Evolutionary conservation across 1,140 invertebrate genomes (phyloP), one percentile per base, ranked within the genome.

Genomic region (Alviniconcha marisindica): DNA sequence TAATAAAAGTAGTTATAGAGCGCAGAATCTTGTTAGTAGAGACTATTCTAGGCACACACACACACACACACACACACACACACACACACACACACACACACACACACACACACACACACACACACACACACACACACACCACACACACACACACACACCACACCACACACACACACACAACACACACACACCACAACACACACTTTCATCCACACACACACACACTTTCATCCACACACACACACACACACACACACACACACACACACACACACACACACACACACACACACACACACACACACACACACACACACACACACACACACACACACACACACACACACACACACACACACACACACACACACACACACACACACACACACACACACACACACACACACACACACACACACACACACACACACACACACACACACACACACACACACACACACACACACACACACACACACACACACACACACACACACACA

Each of bases 401-500:
- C 66, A 71, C 66, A 71, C 66, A 71, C 66, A 71, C 33, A 71
- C 66, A 71, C 66, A 71, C 33, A 71, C 66, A 71, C 36, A 71
- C 66, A 71, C 66, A 71, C 31, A 69, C 63, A 69, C 63, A 69
- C 18, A 28, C 12, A 15, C 33, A 71, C 66, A 21, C 3, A 71
- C 36, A 40, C 66, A 71, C 66, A 40, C 36, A 71, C 66, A 40
- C 36, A 38, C 36, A 40, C 3, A 71, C 66, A 40, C 66, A 71
- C 66, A 40, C 66, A 71, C 66, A 40, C 66, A 71, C 66, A 71
- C 66, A 71, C 66, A 71, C 66, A 71, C 66, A 71, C 66, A 71
- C 66, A 71, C 66, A 71, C 66, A 71, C 66, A 40, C 66, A 71
- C 66, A 71, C 66, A 71, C 66, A 71, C 66, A 71, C 66, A 71